A percentile compares a stretch with the other conserved stretches of the same genome.
These are phyloP conservation scores for Brachionus sp. DNA, from an alignment of 1,140 invertebrate species.

Conservation along the genomic window DNA sequence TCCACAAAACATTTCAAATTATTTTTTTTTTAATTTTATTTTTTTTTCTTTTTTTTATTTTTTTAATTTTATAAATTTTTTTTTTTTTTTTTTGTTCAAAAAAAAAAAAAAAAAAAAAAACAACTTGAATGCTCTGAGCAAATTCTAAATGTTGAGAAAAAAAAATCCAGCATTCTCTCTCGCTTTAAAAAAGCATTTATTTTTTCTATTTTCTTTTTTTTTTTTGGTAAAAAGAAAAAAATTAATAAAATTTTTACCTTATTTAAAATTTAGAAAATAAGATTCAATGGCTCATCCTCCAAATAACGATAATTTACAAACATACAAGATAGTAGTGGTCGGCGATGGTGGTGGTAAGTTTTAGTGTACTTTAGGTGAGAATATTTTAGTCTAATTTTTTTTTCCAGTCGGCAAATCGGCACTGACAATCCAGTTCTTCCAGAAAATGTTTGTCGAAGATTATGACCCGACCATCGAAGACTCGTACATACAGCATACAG, in stretches of 20 bases:
- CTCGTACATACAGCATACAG: slow-evolving; percentile 70
- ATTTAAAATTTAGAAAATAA: slow-evolving; percentile 7
- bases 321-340: slow-evolving; percentile 82
- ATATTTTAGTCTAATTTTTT: not conserved
- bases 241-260: not conserved
- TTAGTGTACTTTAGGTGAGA: too few species aligned
- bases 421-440: slow-evolving; percentile 72
- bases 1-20: too few species aligned
- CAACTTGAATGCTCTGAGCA: not conserved
- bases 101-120: too few species aligned
- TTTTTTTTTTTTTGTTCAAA: too few species aligned
- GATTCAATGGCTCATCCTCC: slow-evolving; percentile 41
- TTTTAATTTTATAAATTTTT: too few species aligned
- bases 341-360: slow-evolving; percentile 70
- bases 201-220: not conserved
- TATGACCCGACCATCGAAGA: slow-evolving; percentile 59
- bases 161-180: slow-evolving; percentile 6
- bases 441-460: slow-evolving; percentile 52
- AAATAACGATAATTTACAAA: slow-evolving; percentile 71
- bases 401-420: slow-evolving; percentile 74
- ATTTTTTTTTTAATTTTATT: too few species aligned
- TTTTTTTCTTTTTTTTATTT: too few species aligned
- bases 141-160: not conserved
- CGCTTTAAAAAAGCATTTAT: not conserved
- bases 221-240: not conserved